A percentile compares a stretch with the other conserved stretches of the same genome.
Conservation (phyloP, 37 sponge, comb jelly and placozoan species). For the Haliclona indistincta region DNA sequence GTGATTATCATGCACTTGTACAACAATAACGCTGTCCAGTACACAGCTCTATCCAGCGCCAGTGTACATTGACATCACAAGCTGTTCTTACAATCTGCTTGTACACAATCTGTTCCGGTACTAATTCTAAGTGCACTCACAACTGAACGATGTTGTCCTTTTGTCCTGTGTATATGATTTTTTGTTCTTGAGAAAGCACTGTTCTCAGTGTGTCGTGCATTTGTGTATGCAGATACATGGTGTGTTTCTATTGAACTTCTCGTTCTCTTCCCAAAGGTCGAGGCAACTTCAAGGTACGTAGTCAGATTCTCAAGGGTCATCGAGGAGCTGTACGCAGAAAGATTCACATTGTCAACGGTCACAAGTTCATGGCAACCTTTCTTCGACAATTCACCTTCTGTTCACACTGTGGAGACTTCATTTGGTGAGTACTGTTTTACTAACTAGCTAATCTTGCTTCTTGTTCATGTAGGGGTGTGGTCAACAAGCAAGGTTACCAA, state of each 20-base stretch:
- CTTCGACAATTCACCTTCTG: slow-evolving; percentile 94
- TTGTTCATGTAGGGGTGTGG: slow-evolving; percentile 78
- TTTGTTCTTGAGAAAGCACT: too few relatives aligned
- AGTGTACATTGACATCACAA: too few relatives aligned
- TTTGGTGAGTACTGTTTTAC: slow-evolving; percentile 72
- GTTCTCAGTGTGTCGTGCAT: not conserved
- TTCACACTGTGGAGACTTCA: slow-evolving; percentile 95
- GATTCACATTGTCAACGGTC: slow-evolving; percentile 91
- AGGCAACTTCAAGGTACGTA: slow-evolving; percentile 38
- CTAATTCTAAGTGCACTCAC: too few relatives aligned
- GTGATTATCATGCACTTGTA: too few relatives aligned
- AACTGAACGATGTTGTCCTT: too few relatives aligned
- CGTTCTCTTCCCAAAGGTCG: too few relatives aligned
- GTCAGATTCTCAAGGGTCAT: slow-evolving; percentile 42
- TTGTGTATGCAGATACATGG: not conserved
- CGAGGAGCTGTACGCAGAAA: slow-evolving; percentile 94
- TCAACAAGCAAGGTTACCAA: slow-evolving; percentile 97
- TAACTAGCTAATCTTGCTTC: not conserved
- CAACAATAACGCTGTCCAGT: too few relatives aligned
- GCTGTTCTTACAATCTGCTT: too few relatives aligned
- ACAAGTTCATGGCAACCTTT: slow-evolving; percentile 98
- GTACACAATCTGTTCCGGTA: too few relatives aligned
- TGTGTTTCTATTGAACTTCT: too few relatives aligned
- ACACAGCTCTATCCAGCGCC: too few relatives aligned
- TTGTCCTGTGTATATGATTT: too few relatives aligned